These are phyloP conservation scores for Glaucidium brasilianum DNA, from an alignment of 2,113 vertebrate species.

Conservation along the genomic window DNA sequence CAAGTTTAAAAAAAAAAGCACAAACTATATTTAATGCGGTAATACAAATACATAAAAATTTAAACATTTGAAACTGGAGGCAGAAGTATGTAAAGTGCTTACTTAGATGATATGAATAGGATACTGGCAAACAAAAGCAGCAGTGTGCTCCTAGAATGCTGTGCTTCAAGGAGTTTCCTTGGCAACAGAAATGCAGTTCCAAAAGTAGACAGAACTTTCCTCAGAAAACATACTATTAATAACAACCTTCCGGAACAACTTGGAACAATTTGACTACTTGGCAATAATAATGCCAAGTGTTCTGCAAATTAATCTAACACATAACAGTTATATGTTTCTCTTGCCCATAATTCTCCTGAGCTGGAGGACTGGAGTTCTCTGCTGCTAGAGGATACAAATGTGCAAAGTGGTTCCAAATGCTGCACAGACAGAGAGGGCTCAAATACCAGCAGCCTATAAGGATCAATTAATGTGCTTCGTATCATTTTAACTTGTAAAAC, in stretches of 20 bases:
- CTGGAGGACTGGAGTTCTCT: conserved; percentile 47
- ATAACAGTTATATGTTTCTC: conserved; percentile 74
- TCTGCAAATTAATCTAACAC: conserved; percentile 84
- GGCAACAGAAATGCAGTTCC: conserved; percentile 85
- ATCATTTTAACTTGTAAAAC: conserved; percentile 65
- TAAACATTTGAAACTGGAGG: conserved; percentile 67
- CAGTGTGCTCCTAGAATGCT: conserved; percentile 85
- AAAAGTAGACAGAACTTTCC: conserved; percentile 89
- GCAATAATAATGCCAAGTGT: conserved; percentile 85
- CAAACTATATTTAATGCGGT: conserved; percentile 49
- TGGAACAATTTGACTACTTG: conserved; percentile 88
- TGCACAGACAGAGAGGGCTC: conserved; percentile 46
- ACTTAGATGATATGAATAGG: conserved; percentile 81
- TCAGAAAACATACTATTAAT: conserved; percentile 88
- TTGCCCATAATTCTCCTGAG: conserved; percentile 70
- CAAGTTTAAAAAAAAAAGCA: conserved; percentile 13
- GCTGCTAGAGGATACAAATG: conserved; percentile 56
- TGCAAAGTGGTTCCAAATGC: conserved; percentile 69
- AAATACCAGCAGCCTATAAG: conserved; percentile 47
- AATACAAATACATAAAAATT: conserved; percentile 63
- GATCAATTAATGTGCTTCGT: conserved; percentile 55
- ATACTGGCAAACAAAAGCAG: conserved; percentile 82
- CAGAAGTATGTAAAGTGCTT: conserved; percentile 76
- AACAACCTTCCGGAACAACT: conserved; percentile 88
- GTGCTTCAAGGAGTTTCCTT: conserved; percentile 83